Evolutionary conservation across 2,113 vertebrate genomes (phyloP).

Genomic region (Grammomys dolichurus): DNA sequence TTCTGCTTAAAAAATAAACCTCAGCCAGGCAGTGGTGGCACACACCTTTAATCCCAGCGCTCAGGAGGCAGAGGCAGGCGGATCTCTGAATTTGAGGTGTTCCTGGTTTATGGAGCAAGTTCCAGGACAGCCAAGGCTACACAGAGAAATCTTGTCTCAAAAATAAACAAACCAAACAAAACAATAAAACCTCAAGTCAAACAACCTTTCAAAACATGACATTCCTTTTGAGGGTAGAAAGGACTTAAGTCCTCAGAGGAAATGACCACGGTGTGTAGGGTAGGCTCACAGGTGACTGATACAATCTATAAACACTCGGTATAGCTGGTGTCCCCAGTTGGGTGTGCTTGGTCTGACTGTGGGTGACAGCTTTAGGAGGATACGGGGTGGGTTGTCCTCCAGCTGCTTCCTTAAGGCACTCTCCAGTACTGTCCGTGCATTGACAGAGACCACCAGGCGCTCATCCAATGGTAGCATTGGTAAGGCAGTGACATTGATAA

Average conservation of each 20-base stretch:
- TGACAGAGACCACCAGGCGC: neutral
- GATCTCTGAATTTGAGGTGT: neutral
- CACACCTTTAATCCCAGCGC: neutral
- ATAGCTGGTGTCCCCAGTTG: neutral
- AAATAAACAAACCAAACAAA: neutral
- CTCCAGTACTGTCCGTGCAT: rapidly evolving
- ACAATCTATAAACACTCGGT: neutral
- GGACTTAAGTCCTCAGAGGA: neutral
- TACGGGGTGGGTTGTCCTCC: conserved; percentile 27
- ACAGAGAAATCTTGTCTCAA: neutral
- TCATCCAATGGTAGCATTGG: conserved; percentile 64
- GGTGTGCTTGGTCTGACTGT: neutral
- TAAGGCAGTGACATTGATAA: conserved; percentile 62
- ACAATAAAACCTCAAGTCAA: neutral
- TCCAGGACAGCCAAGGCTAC: neutral
- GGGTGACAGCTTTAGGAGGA: conserved; percentile 15
- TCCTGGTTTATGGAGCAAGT: neutral
- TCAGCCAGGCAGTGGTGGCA: neutral
- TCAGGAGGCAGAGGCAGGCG: neutral
- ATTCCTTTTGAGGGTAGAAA: neutral
- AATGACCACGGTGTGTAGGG: neutral
- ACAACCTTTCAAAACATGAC: neutral
- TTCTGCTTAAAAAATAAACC: conserved; percentile 25
- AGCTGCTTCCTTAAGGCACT: neutral
- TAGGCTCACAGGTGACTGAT: rapidly evolving